Evolutionary conservation across 1,140 invertebrate genomes (phyloP), one percentile per base, ranked within the genome.

Genomic region (Drosophila pruinosa): DNA sequence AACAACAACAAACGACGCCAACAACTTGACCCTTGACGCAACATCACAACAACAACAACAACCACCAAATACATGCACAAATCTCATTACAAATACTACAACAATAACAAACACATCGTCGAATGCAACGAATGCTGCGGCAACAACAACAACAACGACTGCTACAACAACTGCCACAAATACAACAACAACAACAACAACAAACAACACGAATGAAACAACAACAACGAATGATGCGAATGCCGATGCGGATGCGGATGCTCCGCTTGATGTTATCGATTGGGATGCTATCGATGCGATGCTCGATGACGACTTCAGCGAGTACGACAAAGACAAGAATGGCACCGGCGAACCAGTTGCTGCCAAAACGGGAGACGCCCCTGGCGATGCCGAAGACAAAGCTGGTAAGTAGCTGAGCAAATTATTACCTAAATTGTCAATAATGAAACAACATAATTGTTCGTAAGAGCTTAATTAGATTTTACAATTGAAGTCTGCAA

Each of bases 361-460:
- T 54, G 94, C 94, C 41, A 95, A 96, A 72, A 96, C 91, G 95
- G 95, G 47, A 93, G 96, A 80, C 96, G 96, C 93, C 19, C 53
- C 48, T 4, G 81, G 43, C 28, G 81, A 71, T 17, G 93, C 96
- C 15, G 96, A 97, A 88, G 96, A 97, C 90, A 97, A 97, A 94
- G 94, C 94, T 92, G 96, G 96, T 97, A 92, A 93, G 92, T 90
- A n/a, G 10, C 2, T 0, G 12, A 0, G 1, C 2, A 31, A 8
- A 31, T n/a, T n/a, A 34, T 2, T 34, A 12, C 7, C 1, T 28
- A 2, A 26, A 5, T 26, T 1, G 4, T 1, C 7, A 6, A 26
- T n/a, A n/a, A n/a, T n/a, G n/a, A n/a, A n/a, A n/a, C n/a, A n/a
- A n/a, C n/a, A n/a, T n/a, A n/a, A n/a, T n/a, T n/a, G n/a, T n/a